Conservation (phyloP, 2,888 invertebrate species). For the Drosophila planitibia region DNA sequence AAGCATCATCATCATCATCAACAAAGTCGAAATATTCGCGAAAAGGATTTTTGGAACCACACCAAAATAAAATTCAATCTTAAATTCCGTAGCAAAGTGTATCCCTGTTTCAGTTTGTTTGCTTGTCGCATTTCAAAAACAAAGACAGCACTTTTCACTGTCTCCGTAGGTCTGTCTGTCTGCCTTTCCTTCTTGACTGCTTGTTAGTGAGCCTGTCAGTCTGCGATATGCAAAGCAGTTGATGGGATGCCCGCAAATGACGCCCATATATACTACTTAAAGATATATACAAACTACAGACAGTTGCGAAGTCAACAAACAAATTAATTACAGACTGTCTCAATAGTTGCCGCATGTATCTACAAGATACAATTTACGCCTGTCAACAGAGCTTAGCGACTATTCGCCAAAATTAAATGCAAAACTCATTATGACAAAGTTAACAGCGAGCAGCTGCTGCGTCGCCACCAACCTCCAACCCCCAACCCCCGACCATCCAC, state of each 20-base stretch:
- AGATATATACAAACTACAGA: conserved; percentile 35
- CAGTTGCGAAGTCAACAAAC: conserved; percentile 79
- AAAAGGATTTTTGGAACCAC: conserved; percentile 24
- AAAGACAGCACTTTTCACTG: conserved; percentile 46
- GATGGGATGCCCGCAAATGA: conserved; percentile 71
- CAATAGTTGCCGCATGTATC: conserved; percentile 72
- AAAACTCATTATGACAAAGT: conserved; percentile 79
- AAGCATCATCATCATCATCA: neutral
- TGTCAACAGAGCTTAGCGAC: conserved; percentile 74
- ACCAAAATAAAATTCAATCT: conserved; percentile 10
- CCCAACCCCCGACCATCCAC: no score
- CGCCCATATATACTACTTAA: conserved; percentile 59
- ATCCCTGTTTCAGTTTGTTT: conserved; percentile 28
- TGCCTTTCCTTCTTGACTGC: conserved; percentile 2
- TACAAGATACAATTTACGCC: conserved; percentile 59
- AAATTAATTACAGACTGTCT: conserved; percentile 79
- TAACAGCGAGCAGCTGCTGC: conserved; percentile 67
- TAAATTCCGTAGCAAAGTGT: conserved; percentile 35
- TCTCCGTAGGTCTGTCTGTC: neutral
- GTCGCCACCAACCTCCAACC: neutral
- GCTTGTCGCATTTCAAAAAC: conserved; percentile 50
- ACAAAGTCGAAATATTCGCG: neutral
- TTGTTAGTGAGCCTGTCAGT: conserved; percentile 14
- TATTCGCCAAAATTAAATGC: conserved; percentile 73
- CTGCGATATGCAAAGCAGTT: conserved; percentile 70